phyloP scores from a whole-genome alignment of 1,140 invertebrate genomes.

The Diachasmimorpha longicaudata region DNA sequence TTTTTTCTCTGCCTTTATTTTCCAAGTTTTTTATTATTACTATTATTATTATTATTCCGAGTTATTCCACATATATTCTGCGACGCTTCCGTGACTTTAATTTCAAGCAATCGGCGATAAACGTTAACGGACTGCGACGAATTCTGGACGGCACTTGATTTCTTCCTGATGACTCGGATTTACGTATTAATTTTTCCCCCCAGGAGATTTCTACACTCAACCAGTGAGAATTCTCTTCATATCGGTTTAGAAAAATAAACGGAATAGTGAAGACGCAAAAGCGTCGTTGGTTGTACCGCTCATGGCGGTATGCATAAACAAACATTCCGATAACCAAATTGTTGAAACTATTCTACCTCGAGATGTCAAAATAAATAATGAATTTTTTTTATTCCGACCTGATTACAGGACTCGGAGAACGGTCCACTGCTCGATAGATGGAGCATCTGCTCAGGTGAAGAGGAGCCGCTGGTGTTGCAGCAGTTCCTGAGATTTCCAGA shows the following conservation, averaged over 20 bases:
- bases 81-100: slow-evolving; percentile 34
- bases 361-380: not conserved
- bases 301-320: slow-evolving; percentile 59
- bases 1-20: slow-evolving; percentile 12
- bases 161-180: not conserved
- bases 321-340: slow-evolving; percentile 37
- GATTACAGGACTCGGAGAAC: slow-evolving; percentile 71
- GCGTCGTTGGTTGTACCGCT: slow-evolving; percentile 55
- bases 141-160: not conserved
- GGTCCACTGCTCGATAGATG: slow-evolving; percentile 80
- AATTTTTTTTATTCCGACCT: slow-evolving; percentile 23
- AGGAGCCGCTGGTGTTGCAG: slow-evolving; percentile 84
- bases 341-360: slow-evolving; percentile 11
- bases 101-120: slow-evolving; percentile 24
- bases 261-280: slow-evolving; percentile 45
- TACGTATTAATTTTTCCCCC: not conserved
- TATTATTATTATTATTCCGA: slow-evolving; percentile 14
- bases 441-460: slow-evolving; percentile 82
- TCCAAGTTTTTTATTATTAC: slow-evolving; percentile 17
- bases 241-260: slow-evolving; percentile 58
- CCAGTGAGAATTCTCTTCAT: slow-evolving; percentile 42
- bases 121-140: slow-evolving; percentile 25
- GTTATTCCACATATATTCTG: slow-evolving; percentile 23
- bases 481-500: slow-evolving; percentile 86
- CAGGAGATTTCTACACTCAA: too few relatives aligned